These are phyloP conservation scores for Engraulis encrasicolus DNA, from an alignment of 2,113 vertebrate species.

Conservation along the genomic window DNA sequence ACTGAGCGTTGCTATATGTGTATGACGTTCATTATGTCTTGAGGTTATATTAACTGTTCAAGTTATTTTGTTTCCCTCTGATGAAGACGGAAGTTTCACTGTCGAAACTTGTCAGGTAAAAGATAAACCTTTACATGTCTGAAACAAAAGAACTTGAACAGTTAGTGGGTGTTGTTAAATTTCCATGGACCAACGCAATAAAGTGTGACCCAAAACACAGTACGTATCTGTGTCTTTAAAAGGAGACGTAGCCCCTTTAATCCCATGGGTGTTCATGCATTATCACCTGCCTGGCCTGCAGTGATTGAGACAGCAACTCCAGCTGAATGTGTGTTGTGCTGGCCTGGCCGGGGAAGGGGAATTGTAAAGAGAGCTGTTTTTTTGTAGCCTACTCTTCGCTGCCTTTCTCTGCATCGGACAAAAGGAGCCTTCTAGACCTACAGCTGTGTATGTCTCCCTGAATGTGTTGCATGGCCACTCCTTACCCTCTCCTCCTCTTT, in stretches of 20 bases:
- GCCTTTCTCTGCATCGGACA: slow-evolving; percentile 15
- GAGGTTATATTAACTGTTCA: too few species aligned
- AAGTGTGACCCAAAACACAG: too few species aligned
- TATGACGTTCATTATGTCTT: too few species aligned
- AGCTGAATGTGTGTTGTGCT: slow-evolving; percentile 12
- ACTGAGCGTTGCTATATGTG: too few species aligned
- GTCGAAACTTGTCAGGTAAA: too few species aligned
- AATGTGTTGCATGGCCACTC: neutral
- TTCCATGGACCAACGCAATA: too few species aligned
- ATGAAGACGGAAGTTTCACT: too few species aligned
- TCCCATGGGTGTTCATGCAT: neutral
- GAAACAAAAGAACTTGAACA: too few species aligned
- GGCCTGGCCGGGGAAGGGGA: neutral
- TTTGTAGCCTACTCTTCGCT: neutral
- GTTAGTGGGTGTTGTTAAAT: too few species aligned
- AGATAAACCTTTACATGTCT: too few species aligned
- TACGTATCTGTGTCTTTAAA: neutral
- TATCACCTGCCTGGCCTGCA: neutral
- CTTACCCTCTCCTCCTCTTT: neutral
- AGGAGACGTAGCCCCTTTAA: neutral
- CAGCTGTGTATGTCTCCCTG: slow-evolving; percentile 17
- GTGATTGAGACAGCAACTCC: slow-evolving; percentile 1
- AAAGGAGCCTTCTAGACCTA: neutral
- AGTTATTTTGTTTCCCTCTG: too few species aligned
- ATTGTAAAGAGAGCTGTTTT: neutral